Base-by-base conservation (phyloP, 2,888 invertebrate species). In the Tenthredo amoena region DNA sequence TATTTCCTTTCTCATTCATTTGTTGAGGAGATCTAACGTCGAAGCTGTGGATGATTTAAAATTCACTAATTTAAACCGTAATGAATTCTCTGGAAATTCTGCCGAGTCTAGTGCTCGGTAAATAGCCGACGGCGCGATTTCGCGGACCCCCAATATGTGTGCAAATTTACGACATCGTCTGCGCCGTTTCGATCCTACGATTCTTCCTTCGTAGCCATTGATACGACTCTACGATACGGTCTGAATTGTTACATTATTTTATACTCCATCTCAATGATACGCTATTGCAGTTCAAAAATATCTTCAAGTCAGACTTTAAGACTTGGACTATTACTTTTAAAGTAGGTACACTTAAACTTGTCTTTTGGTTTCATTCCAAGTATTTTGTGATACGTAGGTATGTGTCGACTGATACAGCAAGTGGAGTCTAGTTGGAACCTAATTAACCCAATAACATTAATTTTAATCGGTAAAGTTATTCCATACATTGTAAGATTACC, bases 151-250 rank as follows among this genome's bases (percentile, higher is more conserved):
- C 83, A 83, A 83, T 83, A 83, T 83, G 68, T 83, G 83, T 83
- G 83, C 83, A 83, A 83, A 83, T 83, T 83, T 68, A 83, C 83
- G 83, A 68, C 83, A 83, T 68, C 83, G 65, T 83, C 83, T 43
- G 18, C 62, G 55, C 62, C 79, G 79, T 83, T 34, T 40, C 43
- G 26, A 65, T 43, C 47, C 68, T 31, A 26, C 68, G 68, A 68
- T 68, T 83, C 82, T 83, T 83, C 81, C 37, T 68, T 65, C 82
- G 31, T 26, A 47, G 21, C 34, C 34, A 31, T 77, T n/a, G 50
- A 77, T 47, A 77, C 77, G 43, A 26, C 40, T 74, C 7, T 26
- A 43, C 74, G 77, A 77, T 77, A 77, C 77, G 31, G 55, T 55
- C 55, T 77, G 18, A 55, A 77, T 26, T 55, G 31, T 77, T 77